Percentiles rank a stretch among this genome's conserved stretches.
phyloP scores from a whole-genome alignment of 2,113 vertebrate genomes.

The Marmota flaviventris region DNA sequence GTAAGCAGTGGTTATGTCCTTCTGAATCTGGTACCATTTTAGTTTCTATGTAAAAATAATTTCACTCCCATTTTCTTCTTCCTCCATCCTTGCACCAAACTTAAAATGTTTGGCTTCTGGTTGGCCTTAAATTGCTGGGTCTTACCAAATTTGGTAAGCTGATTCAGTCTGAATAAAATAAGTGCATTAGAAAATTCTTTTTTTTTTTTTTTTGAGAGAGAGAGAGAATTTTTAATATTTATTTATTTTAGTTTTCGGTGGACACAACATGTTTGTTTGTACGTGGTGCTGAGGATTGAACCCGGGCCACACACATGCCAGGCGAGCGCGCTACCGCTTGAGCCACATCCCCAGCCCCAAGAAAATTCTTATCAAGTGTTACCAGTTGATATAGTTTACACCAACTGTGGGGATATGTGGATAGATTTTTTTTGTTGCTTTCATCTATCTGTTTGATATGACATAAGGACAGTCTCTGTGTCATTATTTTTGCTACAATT shows the following conservation, averaged over 20 bases:
- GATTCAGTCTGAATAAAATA: neutral
- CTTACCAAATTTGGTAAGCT: neutral
- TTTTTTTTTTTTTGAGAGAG: too few relatives aligned
- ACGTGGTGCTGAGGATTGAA: too few relatives aligned
- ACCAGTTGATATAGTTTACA: neutral
- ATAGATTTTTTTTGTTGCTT: neutral
- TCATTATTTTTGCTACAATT: neutral
- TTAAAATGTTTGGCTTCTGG: neutral
- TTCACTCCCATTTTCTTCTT: neutral
- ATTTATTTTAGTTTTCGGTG: too few relatives aligned
- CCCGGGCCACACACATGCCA: too few relatives aligned
- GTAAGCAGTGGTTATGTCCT: neutral
- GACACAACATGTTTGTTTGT: too few relatives aligned
- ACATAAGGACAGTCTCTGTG: neutral
- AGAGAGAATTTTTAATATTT: too few relatives aligned
- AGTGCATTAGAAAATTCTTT: neutral
- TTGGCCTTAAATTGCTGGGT: neutral
- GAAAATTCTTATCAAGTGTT: neutral
- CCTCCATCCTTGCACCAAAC: neutral
- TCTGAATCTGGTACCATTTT: neutral
- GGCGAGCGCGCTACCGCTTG: too few relatives aligned
- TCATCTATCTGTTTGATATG: neutral
- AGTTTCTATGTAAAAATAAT: neutral
- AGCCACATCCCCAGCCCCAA: too few relatives aligned
- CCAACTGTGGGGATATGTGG: neutral